These are phyloP conservation scores for Sebastiscus tertius DNA, from an alignment of 2,797 vertebrate genomes.

Conservation along the genomic window DNA sequence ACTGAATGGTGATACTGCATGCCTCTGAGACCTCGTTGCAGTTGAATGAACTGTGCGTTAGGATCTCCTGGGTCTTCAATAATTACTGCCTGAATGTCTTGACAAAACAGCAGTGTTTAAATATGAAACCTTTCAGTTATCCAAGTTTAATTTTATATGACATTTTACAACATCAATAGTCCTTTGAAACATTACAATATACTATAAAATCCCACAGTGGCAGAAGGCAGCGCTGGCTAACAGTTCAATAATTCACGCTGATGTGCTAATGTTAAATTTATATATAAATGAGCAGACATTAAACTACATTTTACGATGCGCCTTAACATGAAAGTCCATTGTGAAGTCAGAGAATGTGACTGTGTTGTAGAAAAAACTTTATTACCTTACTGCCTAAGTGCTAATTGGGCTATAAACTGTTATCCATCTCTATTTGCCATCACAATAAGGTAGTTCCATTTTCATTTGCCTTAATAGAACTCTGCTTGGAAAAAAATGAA, in stretches of 20 bases:
- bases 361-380: background rate
- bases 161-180: background rate
- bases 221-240: background rate
- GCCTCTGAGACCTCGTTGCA: background rate
- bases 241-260: background rate
- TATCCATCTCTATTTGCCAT: constrained; percentile 22
- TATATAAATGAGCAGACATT: background rate
- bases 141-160: background rate
- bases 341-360: background rate
- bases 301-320: background rate
- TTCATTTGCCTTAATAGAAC: constrained; percentile 15
- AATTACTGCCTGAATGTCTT: background rate
- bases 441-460: constrained; percentile 10
- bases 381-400: constrained; percentile 1
- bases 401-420: constrained; percentile 23
- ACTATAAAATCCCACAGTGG: background rate
- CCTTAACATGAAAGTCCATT: background rate
- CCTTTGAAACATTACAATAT: background rate
- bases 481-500: background rate
- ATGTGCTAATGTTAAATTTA: background rate
- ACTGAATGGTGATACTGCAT: background rate
- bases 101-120: background rate
- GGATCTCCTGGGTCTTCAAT: background rate
- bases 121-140: background rate
- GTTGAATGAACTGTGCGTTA: background rate